Percentiles rank a stretch among this genome's conserved stretches.
These are phyloP conservation scores for Pogonognathellus flavescens DNA, from an alignment of 1,140 invertebrate genomes.

Conservation along the genomic window DNA sequence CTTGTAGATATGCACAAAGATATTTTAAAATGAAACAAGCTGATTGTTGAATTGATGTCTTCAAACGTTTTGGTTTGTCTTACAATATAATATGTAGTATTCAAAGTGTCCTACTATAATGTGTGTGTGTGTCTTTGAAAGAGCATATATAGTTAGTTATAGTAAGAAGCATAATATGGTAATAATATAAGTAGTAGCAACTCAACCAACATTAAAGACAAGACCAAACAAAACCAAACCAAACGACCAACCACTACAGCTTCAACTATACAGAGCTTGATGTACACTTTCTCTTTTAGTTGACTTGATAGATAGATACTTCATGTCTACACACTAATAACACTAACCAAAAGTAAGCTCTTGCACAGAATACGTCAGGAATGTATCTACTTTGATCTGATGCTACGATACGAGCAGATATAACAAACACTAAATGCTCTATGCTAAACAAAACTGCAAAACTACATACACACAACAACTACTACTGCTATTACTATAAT, in stretches of 20 bases:
- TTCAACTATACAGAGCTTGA: neutral
- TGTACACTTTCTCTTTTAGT: conserved; percentile 44
- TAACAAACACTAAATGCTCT: no score
- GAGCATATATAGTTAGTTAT: neutral
- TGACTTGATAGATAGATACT: conserved; percentile 32
- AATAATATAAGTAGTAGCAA: neutral
- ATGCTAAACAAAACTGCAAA: no score
- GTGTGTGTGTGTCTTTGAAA: neutral
- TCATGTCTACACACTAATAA: neutral
- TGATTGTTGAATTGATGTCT: conserved; percentile 22
- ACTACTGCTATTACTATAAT: no score
- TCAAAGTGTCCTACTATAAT: neutral
- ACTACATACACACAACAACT: no score
- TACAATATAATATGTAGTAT: neutral
- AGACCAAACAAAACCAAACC: conserved; percentile 21
- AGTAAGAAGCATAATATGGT: no score
- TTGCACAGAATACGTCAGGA: neutral
- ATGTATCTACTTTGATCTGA: neutral
- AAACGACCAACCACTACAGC: conserved; percentile 40
- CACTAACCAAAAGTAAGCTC: neutral
- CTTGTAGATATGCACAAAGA: neutral
- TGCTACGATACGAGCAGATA: neutral
- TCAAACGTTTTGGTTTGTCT: neutral
- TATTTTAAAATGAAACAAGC: neutral
- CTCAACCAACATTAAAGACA: conserved; percentile 14